A percentile compares a stretch with the other conserved stretches of the same genome.
Conservation (phyloP, 2,113 vertebrate genomes). For the Campylorhamphus procurvoides region DNA sequence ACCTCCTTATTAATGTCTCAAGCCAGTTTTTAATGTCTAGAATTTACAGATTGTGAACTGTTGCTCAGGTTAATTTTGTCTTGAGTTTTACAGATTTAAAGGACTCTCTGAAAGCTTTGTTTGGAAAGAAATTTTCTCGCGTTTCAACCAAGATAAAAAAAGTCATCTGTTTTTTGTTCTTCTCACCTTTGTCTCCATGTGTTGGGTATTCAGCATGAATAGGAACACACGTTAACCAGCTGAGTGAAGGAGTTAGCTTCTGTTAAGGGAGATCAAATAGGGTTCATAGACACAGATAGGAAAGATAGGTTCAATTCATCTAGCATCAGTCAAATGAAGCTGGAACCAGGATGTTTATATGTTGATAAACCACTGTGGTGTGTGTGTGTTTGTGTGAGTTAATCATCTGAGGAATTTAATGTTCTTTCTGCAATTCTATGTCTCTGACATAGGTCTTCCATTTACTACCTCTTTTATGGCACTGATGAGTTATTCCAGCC, state of each 20-base stretch:
- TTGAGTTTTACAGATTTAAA: background rate
- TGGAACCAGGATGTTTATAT: background rate
- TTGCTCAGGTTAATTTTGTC: background rate
- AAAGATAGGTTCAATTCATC: background rate
- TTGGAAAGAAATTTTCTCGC: background rate
- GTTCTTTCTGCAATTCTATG: background rate
- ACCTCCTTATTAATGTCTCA: background rate
- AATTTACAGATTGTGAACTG: background rate
- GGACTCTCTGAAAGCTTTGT: background rate
- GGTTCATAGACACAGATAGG: background rate
- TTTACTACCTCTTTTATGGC: background rate
- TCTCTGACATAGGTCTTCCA: background rate
- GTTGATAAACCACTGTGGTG: background rate
- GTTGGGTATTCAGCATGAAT: background rate
- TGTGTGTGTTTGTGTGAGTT: background rate
- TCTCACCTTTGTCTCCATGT: background rate
- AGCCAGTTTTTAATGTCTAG: background rate
- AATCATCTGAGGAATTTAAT: background rate
- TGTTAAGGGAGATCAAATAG: background rate
- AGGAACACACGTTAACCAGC: background rate
- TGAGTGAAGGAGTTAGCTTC: background rate
- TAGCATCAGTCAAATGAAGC: background rate
- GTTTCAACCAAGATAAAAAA: background rate
- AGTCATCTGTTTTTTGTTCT: fast-evolving
- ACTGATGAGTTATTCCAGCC: background rate